A percentile compares a stretch with the other conserved stretches of the same genome.
phyloP scores from a whole-genome alignment of 1,140 invertebrate species.

The Samia ricini region DNA sequence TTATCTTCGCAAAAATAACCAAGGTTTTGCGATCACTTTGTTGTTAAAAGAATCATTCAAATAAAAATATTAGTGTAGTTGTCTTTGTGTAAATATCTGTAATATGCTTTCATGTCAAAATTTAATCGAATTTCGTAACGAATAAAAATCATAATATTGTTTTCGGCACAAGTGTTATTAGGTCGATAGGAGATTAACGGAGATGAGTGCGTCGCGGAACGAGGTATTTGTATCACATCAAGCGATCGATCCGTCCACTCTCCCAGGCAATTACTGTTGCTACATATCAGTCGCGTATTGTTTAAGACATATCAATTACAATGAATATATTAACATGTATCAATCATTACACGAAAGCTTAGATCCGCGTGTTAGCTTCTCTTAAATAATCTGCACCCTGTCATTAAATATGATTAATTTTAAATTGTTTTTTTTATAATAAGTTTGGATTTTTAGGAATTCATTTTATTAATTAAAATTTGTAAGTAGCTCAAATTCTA shows the following conservation, averaged over 20 bases:
- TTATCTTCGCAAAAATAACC: no score
- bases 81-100: background rate
- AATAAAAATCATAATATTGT: conserved; percentile 50
- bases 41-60: background rate
- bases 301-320: conserved; percentile 41
- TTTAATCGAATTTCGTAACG: conserved; percentile 36
- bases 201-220: conserved; percentile 59
- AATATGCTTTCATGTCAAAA: background rate
- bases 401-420: no score
- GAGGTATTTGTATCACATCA: conserved; percentile 66
- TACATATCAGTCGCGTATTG: conserved; percentile 58
- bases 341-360: background rate
- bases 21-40: no score
- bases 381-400: no score
- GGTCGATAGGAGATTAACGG: conserved; percentile 64
- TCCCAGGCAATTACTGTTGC: conserved; percentile 60
- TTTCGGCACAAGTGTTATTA: conserved; percentile 56
- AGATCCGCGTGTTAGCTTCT: no score
- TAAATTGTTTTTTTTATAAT: no score
- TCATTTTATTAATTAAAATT: no score
- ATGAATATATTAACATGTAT: conserved; percentile 7
- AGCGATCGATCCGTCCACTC: conserved; percentile 63
- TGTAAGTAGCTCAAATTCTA: no score
- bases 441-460: no score
- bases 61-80: background rate